Evolutionary conservation across 2,888 invertebrate species (phyloP).

Genomic region (Cosmia trapezina): DNA sequence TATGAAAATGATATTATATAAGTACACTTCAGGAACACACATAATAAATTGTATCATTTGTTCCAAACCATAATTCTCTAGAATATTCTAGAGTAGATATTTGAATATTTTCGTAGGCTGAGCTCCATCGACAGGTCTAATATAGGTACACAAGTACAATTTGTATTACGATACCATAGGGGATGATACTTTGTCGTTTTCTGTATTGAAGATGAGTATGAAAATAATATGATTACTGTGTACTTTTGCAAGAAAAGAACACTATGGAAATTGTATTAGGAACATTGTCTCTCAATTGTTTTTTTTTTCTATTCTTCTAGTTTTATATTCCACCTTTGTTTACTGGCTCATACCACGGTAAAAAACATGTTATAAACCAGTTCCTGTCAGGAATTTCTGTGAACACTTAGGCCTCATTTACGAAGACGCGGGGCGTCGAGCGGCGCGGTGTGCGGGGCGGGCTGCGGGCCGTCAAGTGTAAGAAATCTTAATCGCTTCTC

Average conservation of each 20-base stretch:
- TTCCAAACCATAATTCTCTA: neutral
- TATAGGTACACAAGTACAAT: slow-evolving; percentile 14
- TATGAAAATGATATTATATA: neutral
- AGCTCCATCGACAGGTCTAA: neutral
- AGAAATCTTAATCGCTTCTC: too few relatives aligned
- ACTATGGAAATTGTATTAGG: neutral
- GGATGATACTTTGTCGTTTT: slow-evolving; percentile 11
- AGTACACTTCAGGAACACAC: slow-evolving; percentile 1
- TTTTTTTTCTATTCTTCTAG: neutral
- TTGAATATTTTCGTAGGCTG: neutral
- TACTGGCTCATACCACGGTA: neutral
- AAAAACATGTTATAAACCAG: too few relatives aligned
- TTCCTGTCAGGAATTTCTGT: neutral
- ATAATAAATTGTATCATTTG: neutral
- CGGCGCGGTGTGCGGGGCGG: too few relatives aligned
- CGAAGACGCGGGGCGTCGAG: too few relatives aligned
- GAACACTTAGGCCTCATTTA: too few relatives aligned
- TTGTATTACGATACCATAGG: slow-evolving; percentile 33
- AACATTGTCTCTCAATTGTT: neutral
- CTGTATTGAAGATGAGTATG: slow-evolving; percentile 23
- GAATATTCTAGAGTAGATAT: neutral
- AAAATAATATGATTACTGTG: slow-evolving; percentile 22
- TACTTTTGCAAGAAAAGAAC: neutral
- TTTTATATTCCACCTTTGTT: neutral
- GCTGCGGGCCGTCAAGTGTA: too few relatives aligned